phyloP scores from a whole-genome alignment of 2,113 vertebrate species.

The Chlorodrepanis virens region DNA sequence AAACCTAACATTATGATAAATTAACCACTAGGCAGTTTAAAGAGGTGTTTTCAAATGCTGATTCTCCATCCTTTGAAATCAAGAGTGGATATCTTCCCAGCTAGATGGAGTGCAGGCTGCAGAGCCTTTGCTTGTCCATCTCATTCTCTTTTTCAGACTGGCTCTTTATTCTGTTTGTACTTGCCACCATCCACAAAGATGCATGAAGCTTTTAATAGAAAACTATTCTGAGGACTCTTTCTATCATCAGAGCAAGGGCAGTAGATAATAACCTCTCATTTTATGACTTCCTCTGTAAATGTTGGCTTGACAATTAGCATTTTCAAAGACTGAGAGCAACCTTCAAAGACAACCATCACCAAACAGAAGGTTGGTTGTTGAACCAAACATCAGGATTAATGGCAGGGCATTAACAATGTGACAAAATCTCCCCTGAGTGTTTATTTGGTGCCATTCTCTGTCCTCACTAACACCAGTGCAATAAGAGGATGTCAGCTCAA shows the following conservation, averaged over 20 bases:
- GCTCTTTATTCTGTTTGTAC: constrained; percentile 22
- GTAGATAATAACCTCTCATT: constrained; percentile 59
- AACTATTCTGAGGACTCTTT: not conserved
- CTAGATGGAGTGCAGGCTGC: not conserved
- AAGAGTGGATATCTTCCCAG: not conserved
- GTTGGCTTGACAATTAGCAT: constrained; percentile 53
- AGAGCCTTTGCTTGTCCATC: not conserved
- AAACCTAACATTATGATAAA: not conserved
- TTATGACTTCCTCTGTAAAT: constrained; percentile 67
- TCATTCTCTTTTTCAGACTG: not conserved
- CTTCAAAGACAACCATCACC: constrained; percentile 51
- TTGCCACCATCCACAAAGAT: constrained; percentile 8
- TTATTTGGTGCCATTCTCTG: constrained; percentile 12
- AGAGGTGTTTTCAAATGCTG: not conserved
- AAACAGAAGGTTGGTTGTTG: constrained; percentile 22
- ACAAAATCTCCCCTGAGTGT: not conserved
- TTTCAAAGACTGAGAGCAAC: constrained; percentile 49
- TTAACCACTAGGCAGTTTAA: not conserved
- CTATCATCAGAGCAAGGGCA: constrained; percentile 13
- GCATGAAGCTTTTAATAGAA: constrained; percentile 32
- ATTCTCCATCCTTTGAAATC: not conserved
- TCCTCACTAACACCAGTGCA: not conserved
- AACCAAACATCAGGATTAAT: not conserved
- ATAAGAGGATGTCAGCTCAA: not conserved
- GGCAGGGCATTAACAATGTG: constrained; percentile 1